These are phyloP conservation scores for Apoda limacodes DNA, from an alignment of 2,888 invertebrate species.

Conservation along the genomic window DNA sequence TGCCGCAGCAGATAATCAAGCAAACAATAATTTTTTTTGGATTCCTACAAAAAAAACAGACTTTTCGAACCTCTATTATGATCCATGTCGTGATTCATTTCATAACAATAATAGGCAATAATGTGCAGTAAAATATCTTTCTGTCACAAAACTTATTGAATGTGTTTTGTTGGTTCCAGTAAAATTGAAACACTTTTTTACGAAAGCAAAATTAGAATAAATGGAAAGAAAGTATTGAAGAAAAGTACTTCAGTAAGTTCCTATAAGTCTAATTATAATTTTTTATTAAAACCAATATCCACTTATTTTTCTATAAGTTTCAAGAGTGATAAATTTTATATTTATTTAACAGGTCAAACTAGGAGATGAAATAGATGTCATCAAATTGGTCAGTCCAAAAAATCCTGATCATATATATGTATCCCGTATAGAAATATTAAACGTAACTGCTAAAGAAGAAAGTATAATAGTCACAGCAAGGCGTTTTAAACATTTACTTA, in stretches of 20 bases:
- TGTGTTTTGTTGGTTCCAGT: slow-evolving; percentile 55
- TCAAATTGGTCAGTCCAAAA: slow-evolving; percentile 73
- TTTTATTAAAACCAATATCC: too few species aligned
- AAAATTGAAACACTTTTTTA: slow-evolving; percentile 86
- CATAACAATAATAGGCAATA: neutral
- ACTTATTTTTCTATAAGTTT: too few species aligned
- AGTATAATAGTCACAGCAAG: slow-evolving; percentile 71
- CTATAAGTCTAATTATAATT: too few species aligned
- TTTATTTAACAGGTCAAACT: slow-evolving; percentile 59
- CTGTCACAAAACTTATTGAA: neutral
- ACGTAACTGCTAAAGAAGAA: slow-evolving; percentile 64
- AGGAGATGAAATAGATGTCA: slow-evolving; percentile 84
- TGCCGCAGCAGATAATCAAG: too few species aligned
- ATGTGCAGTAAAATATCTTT: neutral
- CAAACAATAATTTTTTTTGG: too few species aligned
- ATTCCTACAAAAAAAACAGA: too few species aligned
- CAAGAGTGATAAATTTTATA: slow-evolving; percentile 6
- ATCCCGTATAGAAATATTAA: slow-evolving; percentile 75
- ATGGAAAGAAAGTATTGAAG: slow-evolving; percentile 81
- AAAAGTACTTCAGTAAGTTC: slow-evolving; percentile 77
- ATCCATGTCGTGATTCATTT: neutral
- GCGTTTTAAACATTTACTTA: slow-evolving; percentile 75
- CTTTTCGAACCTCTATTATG: neutral
- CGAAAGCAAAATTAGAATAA: slow-evolving; percentile 82
- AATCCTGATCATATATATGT: slow-evolving; percentile 79